Evolutionary conservation across 2,113 vertebrate species (phyloP).

Genomic region (Chelonoidis abingdonii): DNA sequence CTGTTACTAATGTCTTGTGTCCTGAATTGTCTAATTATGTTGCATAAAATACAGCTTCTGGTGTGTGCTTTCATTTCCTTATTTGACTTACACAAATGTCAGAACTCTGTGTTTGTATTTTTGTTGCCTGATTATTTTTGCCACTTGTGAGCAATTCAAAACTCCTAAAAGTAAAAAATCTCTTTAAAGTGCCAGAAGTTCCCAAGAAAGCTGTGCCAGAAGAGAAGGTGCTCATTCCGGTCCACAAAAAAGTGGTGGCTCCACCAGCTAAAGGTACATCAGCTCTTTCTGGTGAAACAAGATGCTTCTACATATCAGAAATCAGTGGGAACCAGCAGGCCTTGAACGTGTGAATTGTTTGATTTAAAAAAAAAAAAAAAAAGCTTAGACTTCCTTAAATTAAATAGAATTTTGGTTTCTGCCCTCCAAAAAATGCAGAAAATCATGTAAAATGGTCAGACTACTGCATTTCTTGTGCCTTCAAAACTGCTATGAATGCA

Average conservation of each 20-base stretch:
- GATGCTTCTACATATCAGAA: conserved; percentile 8
- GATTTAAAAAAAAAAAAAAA: neutral
- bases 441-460: neutral
- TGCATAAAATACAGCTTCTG: neutral
- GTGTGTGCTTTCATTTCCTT: neutral
- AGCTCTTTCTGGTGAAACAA: conserved; percentile 12
- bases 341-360: neutral
- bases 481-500: neutral
- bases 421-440: neutral
- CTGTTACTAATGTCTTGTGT: neutral
- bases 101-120: conserved; percentile 16
- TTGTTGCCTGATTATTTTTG: conserved; percentile 17
- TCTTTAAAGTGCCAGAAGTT: conserved; percentile 77
- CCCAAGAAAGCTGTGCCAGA: conserved; percentile 68
- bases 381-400: neutral
- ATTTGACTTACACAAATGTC: neutral
- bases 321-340: neutral
- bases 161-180: conserved; percentile 51
- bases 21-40: neutral
- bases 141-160: conserved; percentile 21
- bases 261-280: conserved; percentile 80
- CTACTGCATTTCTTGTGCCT: neutral
- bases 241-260: conserved; percentile 71
- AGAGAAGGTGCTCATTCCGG: conserved; percentile 76
- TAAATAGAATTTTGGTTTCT: neutral